Base-by-base conservation (phyloP, 2,797 vertebrate species). In the Danio kyathit region DNA sequence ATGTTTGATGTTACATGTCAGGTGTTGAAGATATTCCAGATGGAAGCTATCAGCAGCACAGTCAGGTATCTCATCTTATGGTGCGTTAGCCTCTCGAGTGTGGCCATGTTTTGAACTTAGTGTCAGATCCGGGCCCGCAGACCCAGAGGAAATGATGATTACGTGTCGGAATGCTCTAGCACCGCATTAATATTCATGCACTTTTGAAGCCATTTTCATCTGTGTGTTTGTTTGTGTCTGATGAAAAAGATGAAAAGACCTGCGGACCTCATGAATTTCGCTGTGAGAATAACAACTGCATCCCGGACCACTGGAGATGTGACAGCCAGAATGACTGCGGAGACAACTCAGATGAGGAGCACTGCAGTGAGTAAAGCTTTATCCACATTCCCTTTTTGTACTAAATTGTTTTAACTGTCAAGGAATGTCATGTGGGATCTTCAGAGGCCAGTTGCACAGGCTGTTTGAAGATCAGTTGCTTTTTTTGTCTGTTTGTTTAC, bases 211-310 rank as follows among this genome's bases (percentile, higher is more conserved):
- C 88, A 89, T 93, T 91, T 92, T 93, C 90, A 90, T 94, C 89
- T 90, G 85, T 64, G 13, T 92, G 90, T 93, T 92, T 94, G 91
- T 93, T 91, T 93, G 88, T 90, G 89, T 90, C 87, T 93, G 88
- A 87, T 94, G 94, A 84, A 92, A 86, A 90, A 99, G 98, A 99
- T 95, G 98, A 99, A 94, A 99, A 99, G 94, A 99, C 98, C 10
- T 99, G 98, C 80, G 98, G 97, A 70, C 97, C 97, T 91, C 97
- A 99, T 87, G 97, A 99, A 90, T 99, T 98, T 89, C 97, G 96
- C 86, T 99, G 98, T 80, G 95, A 97, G 93, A 99, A 99, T 94
- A 99, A 96, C 95, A 99, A 99, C 94, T 99, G 98, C 91, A 99
- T 99, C 91, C 97, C 97, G 8, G 98, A 99, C 89, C 97, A 99